A percentile compares a stretch with the other conserved stretches of the same genome.
Evolutionary conservation across 2,888 invertebrate genomes (phyloP).

Genomic region (Troilus luridus): DNA sequence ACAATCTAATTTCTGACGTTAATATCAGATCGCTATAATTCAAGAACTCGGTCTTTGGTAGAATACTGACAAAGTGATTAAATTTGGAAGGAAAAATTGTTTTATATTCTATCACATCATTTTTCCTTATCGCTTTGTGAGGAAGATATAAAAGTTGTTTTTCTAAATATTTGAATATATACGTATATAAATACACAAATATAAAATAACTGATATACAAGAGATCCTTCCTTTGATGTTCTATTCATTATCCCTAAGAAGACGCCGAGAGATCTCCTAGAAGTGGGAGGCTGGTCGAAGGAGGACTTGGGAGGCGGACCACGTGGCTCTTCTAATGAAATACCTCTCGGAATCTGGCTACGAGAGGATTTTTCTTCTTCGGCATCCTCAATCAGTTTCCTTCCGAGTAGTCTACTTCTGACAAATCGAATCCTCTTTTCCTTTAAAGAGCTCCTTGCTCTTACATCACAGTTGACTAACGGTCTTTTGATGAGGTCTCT

Average conservation of each 20-base stretch:
- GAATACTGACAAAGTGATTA: no score
- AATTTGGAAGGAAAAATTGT: no score
- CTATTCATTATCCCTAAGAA: not conserved
- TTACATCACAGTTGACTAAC: not conserved
- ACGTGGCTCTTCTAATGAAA: not conserved
- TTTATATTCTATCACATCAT: no score
- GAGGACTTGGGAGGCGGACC: not conserved
- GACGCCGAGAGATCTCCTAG: not conserved
- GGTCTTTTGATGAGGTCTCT: not conserved
- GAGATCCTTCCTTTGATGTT: not conserved
- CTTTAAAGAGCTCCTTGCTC: not conserved
- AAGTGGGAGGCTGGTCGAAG: not conserved
- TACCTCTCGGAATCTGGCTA: constrained; percentile 32
- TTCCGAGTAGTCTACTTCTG: not conserved
- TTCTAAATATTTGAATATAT: not conserved
- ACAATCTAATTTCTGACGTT: no score
- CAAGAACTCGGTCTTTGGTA: no score
- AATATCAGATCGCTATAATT: no score
- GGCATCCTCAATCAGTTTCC: constrained; percentile 35
- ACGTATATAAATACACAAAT: not conserved
- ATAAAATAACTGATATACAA: not conserved
- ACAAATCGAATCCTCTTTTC: constrained; percentile 27
- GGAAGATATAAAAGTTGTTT: no score
- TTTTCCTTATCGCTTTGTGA: no score
- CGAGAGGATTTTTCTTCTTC: constrained; percentile 34